A percentile compares a stretch with the other conserved stretches of the same genome.
These are phyloP conservation scores for Tokudaia muenninki DNA, from an alignment of 2,797 vertebrate species.

Conservation along the genomic window DNA sequence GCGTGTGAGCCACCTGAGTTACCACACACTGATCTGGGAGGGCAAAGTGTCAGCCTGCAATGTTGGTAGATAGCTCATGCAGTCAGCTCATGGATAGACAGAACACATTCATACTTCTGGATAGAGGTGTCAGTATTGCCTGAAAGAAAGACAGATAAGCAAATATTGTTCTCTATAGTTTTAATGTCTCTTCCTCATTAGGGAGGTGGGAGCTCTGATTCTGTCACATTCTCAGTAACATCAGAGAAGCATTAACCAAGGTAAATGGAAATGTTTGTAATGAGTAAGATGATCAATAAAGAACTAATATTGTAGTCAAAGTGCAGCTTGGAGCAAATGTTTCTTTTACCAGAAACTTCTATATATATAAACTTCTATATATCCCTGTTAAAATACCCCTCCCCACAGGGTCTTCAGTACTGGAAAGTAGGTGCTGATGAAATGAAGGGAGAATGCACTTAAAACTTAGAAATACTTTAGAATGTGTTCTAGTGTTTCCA, in stretches of 20 bases:
- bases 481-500: background rate
- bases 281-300: background rate
- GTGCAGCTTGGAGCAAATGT: background rate
- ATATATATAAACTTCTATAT: background rate
- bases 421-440: background rate
- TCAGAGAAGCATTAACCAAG: background rate
- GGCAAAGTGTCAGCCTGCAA: background rate
- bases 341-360: background rate
- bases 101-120: fast-evolving
- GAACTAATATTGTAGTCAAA: background rate
- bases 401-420: background rate
- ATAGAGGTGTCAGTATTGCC: background rate
- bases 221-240: background rate
- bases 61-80: background rate
- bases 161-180: background rate
- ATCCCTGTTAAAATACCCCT: background rate
- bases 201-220: background rate
- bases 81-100: background rate
- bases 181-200: background rate
- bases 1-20: background rate
- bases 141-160: background rate
- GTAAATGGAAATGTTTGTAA: background rate
- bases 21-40: background rate
- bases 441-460: background rate
- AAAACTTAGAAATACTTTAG: slow-evolving; percentile 1